Percentiles rank a stretch among this genome's conserved stretches.
Conservation (phyloP, 2,113 vertebrate genomes). For the Haemorhous mexicanus region DNA sequence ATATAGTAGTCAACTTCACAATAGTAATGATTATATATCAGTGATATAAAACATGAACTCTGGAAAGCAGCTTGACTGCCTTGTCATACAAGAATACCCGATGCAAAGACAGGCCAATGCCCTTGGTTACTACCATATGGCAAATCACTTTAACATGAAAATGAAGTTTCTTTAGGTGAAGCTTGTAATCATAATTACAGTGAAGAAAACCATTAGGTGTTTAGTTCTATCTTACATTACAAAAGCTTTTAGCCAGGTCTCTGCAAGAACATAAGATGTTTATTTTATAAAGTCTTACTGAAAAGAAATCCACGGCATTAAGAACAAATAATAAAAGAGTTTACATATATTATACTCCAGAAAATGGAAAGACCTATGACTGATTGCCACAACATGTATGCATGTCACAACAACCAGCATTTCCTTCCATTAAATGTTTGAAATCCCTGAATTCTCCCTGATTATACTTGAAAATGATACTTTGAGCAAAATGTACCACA, state of each 20-base stretch:
- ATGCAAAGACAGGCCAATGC: not conserved
- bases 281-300: not conserved
- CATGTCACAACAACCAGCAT: not conserved
- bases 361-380: not conserved
- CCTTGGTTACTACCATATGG: not conserved
- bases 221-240: not conserved
- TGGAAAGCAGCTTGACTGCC: not conserved
- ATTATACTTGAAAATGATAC: not conserved
- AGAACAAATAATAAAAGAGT: not conserved
- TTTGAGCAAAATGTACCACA: not conserved
- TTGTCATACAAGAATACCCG: not conserved
- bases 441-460: not conserved
- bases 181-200: not conserved
- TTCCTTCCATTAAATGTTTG: not conserved
- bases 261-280: not conserved
- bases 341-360: not conserved
- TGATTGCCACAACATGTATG: not conserved
- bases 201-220: not conserved
- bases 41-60: not conserved
- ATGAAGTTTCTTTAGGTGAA: not conserved
- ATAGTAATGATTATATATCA: not conserved
- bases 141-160: not conserved
- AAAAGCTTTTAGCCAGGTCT: not conserved
- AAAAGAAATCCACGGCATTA: not conserved
- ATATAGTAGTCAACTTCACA: not conserved